phyloP scores from a whole-genome alignment of 1,140 invertebrate species.

The Pissodes strobi region DNA sequence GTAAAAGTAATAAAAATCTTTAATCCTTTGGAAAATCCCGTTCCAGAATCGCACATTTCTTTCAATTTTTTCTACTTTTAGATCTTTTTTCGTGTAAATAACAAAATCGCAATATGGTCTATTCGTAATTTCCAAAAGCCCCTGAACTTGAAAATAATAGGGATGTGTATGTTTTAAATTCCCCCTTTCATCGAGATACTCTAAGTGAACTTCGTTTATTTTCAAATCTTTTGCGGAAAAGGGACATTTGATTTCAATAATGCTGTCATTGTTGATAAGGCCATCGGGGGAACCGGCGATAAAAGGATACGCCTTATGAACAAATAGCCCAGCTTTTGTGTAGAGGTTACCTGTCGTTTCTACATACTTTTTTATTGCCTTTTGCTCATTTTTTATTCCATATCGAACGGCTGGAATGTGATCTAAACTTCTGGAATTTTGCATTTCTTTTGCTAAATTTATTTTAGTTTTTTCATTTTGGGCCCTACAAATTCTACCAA shows the following conservation, averaged over 20 bases:
- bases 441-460: neutral
- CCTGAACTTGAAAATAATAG: conserved; percentile 41
- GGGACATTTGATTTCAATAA: conserved; percentile 24
- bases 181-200: conserved; percentile 1
- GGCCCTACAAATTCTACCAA: conserved; percentile 49
- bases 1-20: conserved; percentile 4
- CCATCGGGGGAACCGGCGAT: conserved; percentile 56
- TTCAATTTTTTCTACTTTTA: neutral
- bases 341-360: conserved; percentile 36
- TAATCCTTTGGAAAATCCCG: neutral
- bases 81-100: conserved; percentile 7
- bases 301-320: conserved; percentile 47
- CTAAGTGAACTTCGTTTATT: conserved; percentile 21
- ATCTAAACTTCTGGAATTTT: conserved; percentile 42
- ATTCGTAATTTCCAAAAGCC: conserved; percentile 34
- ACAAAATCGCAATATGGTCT: conserved; percentile 15
- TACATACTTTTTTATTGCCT: conserved; percentile 44
- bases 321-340: conserved; percentile 52
- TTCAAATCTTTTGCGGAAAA: conserved; percentile 6
- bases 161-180: conserved; percentile 27
- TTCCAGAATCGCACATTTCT: neutral
- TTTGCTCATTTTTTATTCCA: conserved; percentile 49
- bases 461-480: conserved; percentile 38
- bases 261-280: conserved; percentile 47
- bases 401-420: conserved; percentile 38